Percentiles rank a stretch among this genome's conserved stretches.
Conservation (phyloP, 53 echinoderm and acorn worm species). For the Echinarachnius parma region DNA sequence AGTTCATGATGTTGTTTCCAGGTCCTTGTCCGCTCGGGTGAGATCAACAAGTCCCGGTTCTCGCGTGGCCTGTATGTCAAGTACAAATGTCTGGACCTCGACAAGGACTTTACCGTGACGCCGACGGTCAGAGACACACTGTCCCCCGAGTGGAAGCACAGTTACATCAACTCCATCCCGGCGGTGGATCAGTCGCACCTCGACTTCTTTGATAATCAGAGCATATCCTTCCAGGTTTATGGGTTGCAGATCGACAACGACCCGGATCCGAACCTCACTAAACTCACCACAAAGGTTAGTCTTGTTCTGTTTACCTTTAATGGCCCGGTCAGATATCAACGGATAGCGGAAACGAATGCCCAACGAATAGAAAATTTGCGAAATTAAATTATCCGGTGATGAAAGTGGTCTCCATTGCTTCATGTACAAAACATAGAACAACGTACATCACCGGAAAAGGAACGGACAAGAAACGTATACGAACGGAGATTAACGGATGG, state of each 20-base stretch:
- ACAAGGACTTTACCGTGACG: conserved; percentile 62
- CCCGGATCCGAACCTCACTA: conserved; percentile 75
- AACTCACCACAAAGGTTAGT: conserved; percentile 89
- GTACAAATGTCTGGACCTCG: conserved; percentile 71
- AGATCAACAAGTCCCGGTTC: conserved; percentile 97
- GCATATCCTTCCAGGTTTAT: conserved; percentile 79
- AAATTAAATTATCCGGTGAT: too few relatives aligned
- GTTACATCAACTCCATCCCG: conserved; percentile 68
- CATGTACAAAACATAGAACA: too few relatives aligned
- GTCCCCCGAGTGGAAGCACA: conserved; percentile 88
- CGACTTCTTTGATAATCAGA: conserved; percentile 73
- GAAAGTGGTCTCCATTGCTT: too few relatives aligned
- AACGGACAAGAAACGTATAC: too few relatives aligned
- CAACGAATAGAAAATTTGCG: too few relatives aligned
- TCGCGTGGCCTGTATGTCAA: conserved; percentile 82
- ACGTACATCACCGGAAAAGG: too few relatives aligned
- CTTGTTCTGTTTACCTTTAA: too few relatives aligned
- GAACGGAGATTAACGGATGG: too few relatives aligned
- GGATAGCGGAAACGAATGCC: too few relatives aligned
- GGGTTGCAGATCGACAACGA: conserved; percentile 81
- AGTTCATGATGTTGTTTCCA: too few relatives aligned
- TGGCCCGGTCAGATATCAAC: too few relatives aligned
- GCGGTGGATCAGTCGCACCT: conserved; percentile 69
- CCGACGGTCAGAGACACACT: conserved; percentile 67
- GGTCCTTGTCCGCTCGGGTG: conserved; percentile 79